These are phyloP conservation scores for Pseudochirops cupreus DNA, from an alignment of 2,797 vertebrate genomes.

Conservation along the genomic window DNA sequence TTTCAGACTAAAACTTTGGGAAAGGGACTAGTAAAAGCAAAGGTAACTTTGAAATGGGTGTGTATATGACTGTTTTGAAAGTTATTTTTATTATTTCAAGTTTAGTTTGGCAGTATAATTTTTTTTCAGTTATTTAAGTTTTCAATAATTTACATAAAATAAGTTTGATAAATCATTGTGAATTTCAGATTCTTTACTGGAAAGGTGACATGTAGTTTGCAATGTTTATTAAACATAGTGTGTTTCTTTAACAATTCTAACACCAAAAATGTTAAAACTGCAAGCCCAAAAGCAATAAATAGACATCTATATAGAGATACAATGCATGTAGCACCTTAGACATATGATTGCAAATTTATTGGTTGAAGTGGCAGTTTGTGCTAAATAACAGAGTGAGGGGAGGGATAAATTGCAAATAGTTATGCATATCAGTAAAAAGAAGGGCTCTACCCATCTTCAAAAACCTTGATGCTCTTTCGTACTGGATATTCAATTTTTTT, in stretches of 20 bases:
- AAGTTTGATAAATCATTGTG: conserved; percentile 68
- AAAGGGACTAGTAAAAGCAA: conserved; percentile 82
- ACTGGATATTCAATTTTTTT: conserved; percentile 47
- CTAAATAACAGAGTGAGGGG: conserved; percentile 62
- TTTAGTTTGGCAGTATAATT: conserved; percentile 77
- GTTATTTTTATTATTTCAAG: conserved; percentile 71
- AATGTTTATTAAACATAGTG: conserved; percentile 70
- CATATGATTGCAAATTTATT: conserved; percentile 72
- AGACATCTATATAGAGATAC: conserved; percentile 70
- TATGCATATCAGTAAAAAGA: conserved; percentile 68
- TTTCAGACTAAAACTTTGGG: conserved; percentile 84
- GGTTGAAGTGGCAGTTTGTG: conserved; percentile 64
- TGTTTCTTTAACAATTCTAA: conserved; percentile 77
- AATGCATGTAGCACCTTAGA: conserved; percentile 75
- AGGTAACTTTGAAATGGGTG: conserved; percentile 79
- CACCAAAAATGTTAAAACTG: conserved; percentile 72
- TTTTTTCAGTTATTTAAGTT: conserved; percentile 78
- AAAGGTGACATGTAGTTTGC: conserved; percentile 74
- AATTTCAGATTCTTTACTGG: conserved; percentile 73
- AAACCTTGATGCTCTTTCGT: conserved; percentile 63
- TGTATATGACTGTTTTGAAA: conserved; percentile 73
- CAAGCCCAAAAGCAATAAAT: conserved; percentile 62
- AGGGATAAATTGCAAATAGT: conserved; percentile 58
- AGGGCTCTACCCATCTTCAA: conserved; percentile 73
- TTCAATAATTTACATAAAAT: conserved; percentile 78